Evolutionary conservation across 2,888 invertebrate species (phyloP).

Genomic region (Atethmia centrago): DNA sequence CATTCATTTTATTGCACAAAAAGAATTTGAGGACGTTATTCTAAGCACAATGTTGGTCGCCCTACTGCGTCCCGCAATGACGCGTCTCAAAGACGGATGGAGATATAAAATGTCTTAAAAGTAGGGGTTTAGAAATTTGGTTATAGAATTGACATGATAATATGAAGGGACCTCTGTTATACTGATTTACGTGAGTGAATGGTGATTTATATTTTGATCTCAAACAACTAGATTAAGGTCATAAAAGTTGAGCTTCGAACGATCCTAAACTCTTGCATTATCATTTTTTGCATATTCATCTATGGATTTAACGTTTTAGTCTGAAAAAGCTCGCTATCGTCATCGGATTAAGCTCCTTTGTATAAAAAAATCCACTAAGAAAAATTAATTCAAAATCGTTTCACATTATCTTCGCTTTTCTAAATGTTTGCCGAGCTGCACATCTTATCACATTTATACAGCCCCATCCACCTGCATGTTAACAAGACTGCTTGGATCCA

Average conservation of each 20-base stretch:
- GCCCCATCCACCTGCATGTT: slow-evolving; percentile 60
- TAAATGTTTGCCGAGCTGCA: background rate
- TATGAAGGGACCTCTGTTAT: slow-evolving; percentile 7
- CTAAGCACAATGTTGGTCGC: slow-evolving; percentile 23
- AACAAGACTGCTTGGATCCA: slow-evolving; percentile 51
- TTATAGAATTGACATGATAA: slow-evolving; percentile 41
- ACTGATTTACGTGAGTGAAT: slow-evolving; percentile 8
- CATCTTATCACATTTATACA: slow-evolving; percentile 53
- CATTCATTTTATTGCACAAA: background rate
- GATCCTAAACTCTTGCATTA: background rate
- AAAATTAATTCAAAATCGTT: slow-evolving; percentile 34
- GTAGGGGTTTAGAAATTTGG: slow-evolving; percentile 60
- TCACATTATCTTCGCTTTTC: background rate
- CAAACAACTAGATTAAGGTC: too few relatives aligned
- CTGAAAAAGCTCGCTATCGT: background rate
- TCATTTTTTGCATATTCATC: background rate
- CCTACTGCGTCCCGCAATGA: slow-evolving; percentile 33
- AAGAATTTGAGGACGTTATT: background rate
- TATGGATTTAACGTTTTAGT: background rate
- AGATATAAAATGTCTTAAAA: slow-evolving; percentile 68
- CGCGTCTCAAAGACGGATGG: slow-evolving; percentile 63
- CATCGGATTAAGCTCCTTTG: background rate
- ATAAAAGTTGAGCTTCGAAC: background rate
- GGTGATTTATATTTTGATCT: background rate
- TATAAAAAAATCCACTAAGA: background rate